Percentiles rank a stretch among this genome's conserved stretches.
These are phyloP conservation scores for Sus scrofa DNA, from an alignment of 2,113 vertebrate genomes.

Conservation along the genomic window T2T-Sscrofa CM000817.6:142897501-142898000, in stretches of 20 bases:
- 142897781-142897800: background rate
- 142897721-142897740: constrained; percentile 41
- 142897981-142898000: background rate
- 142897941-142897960: background rate
- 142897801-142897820: background rate
- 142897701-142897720: constrained; percentile 42
- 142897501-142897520: background rate
- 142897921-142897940: background rate
- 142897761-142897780: constrained; percentile 9
- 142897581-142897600: constrained; percentile 61
- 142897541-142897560: background rate
- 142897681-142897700: constrained; percentile 6
- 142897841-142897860: background rate
- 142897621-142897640: constrained; percentile 15
- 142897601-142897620: background rate
- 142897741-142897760: background rate
- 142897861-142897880: constrained; percentile 2
- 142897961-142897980: background rate
- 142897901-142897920: background rate
- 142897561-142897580: constrained; percentile 31
- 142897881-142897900: background rate
- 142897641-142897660: constrained; percentile 52
- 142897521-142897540: constrained; percentile 22
- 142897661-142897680: background rate
- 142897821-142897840: background rate